Evolutionary conservation across 2,113 vertebrate species (phyloP), one percentile per base, ranked within the genome.

Genomic region (Lontra canadensis): DNA sequence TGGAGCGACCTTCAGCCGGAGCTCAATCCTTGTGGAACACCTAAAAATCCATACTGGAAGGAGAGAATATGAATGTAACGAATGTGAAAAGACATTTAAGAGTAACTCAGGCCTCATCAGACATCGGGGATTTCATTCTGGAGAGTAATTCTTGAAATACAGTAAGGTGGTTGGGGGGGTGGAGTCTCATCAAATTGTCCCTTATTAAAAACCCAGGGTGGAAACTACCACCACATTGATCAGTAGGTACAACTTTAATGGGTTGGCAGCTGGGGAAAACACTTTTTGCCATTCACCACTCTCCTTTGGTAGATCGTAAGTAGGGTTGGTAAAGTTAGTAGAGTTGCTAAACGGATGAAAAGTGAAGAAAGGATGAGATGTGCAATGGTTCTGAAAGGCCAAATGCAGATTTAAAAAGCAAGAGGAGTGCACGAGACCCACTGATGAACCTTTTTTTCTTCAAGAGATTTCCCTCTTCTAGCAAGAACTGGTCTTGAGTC

Each of bases 11-110:
- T 98, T 98, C 12, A 97, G 96, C 44, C 92, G 98, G 26, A 98
- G 97, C 97, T 97, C 98, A 0, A 97, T 98, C 44, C 98, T 97
- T 13, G 91, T 97, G 17, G 98, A 98, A 52, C 98, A 98, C 8
- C 29, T 97, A 0, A 98, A 97, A 93, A 97, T 96, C 52, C 98
- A 98, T 5, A 94, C 96, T 0, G 85, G 97, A 4, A 98, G 83
- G 18, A 98, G 71, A 76, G 84, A 97, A 4, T 97, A 98, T n/a
- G 73, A 97, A 14, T 98, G 98, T 44, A 82, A 95, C 5, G 96
- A 98, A 25, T 98, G 98, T 29, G 92, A 95, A 10, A 98, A 98
- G 85, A 97, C 93, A 13, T 98, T 97, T 80, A 98, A 97, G 90
- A 97, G 96, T 86, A 98, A 96, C 49, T 93, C 97, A 36, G 90